Conservation (phyloP, 2,888 invertebrate genomes). For the Pardosa pseudoannulata region DNA sequence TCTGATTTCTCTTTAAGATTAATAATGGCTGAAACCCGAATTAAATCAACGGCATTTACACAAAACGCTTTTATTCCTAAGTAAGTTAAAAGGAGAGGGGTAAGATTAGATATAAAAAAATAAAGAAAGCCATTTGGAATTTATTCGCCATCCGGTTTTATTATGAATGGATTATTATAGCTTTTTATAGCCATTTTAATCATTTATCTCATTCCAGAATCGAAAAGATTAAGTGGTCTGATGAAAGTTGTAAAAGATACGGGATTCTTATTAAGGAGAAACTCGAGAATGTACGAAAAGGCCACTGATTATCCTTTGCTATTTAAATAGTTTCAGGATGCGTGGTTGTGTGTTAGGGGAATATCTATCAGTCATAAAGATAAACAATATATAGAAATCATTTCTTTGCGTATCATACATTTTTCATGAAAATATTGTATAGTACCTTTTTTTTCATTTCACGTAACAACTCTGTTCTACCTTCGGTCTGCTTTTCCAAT, state of each 20-base stretch:
- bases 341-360: too few species aligned
- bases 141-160: constrained; percentile 15
- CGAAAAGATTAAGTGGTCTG: background rate
- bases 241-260: background rate
- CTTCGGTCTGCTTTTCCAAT: too few species aligned
- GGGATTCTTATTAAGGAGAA: background rate
- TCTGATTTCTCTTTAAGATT: constrained; percentile 23
- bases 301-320: too few species aligned
- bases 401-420: too few species aligned
- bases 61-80: constrained; percentile 24
- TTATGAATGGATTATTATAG: constrained; percentile 31
- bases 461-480: too few species aligned
- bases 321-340: too few species aligned
- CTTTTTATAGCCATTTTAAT: constrained; percentile 18
- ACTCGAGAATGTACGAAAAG: background rate
- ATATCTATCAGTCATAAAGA: too few species aligned
- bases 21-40: background rate
- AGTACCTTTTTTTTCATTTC: too few species aligned
- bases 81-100: background rate
- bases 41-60: constrained; percentile 28
- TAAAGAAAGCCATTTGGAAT: constrained; percentile 16
- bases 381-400: too few species aligned
- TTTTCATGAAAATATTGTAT: too few species aligned
- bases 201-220: constrained; percentile 25
- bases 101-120: constrained; percentile 1